phyloP scores from a whole-genome alignment of 2,888 invertebrate genomes.

The Cerastis leucographa region DNA sequence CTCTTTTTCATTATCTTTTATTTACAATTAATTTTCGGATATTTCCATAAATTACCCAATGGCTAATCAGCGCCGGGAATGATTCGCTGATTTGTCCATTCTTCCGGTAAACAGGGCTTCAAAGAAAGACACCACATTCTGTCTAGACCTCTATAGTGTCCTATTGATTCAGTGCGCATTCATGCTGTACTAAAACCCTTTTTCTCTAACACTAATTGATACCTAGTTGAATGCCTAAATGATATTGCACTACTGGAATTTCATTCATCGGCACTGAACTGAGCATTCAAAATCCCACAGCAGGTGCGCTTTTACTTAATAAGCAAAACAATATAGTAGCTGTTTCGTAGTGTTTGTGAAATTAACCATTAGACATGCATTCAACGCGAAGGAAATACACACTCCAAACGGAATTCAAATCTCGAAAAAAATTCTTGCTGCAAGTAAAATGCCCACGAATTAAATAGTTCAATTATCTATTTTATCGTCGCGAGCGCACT shows the following conservation, averaged over 20 bases:
- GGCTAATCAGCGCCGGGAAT: background rate
- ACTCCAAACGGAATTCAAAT: background rate
- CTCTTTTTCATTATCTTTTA: background rate
- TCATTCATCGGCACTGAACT: background rate
- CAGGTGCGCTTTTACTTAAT: background rate
- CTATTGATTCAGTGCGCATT: background rate
- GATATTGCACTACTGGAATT: no score
- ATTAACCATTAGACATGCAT: background rate
- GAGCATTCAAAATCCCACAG: background rate
- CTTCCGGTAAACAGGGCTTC: background rate
- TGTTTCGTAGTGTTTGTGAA: background rate
- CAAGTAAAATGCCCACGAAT: background rate
- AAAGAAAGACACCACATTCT: background rate
- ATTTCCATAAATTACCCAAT: background rate
- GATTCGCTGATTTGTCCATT: background rate
- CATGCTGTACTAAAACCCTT: no score
- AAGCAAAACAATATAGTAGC: background rate
- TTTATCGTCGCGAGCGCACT: background rate
- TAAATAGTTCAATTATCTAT: background rate
- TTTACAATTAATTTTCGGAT: background rate
- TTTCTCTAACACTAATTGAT: no score
- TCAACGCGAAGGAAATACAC: background rate
- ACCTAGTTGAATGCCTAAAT: background rate
- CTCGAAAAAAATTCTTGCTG: background rate
- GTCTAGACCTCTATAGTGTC: background rate